These are phyloP conservation scores for Gymnothorax javanicus DNA, from an alignment of 2,797 vertebrate species.

Conservation along the genomic window DNA sequence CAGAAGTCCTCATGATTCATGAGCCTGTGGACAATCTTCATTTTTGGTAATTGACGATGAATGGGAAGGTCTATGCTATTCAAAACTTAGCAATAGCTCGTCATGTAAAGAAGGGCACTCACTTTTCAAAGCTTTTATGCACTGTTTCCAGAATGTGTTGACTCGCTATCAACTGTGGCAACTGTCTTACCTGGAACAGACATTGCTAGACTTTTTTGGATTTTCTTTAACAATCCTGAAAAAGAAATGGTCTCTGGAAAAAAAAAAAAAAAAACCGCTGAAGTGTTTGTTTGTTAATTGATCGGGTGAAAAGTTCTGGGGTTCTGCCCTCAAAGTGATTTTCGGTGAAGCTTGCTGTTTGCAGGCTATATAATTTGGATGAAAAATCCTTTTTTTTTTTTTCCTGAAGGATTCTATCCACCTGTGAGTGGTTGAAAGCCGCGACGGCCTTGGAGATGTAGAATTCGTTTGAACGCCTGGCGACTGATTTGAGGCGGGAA, in stretches of 20 bases:
- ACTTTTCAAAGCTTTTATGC: not conserved
- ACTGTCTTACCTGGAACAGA: not conserved
- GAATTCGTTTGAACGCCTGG: not conserved
- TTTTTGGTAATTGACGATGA: not conserved
- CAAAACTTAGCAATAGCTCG: too few species aligned
- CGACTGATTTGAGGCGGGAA: not conserved
- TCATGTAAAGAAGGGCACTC: not conserved
- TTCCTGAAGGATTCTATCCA: not conserved
- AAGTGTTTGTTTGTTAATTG: slow-evolving; percentile 1
- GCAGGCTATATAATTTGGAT: not conserved
- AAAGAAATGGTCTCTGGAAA: not conserved
- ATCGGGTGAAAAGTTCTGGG: not conserved
- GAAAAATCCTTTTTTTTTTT: not conserved
- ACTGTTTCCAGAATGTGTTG: not conserved
- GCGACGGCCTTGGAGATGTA: not conserved
- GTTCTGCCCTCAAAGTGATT: not conserved
- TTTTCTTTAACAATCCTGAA: not conserved
- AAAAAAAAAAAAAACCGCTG: not conserved
- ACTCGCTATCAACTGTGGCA: not conserved
- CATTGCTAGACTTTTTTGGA: not conserved
- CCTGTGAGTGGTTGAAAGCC: not conserved
- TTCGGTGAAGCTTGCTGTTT: not conserved
- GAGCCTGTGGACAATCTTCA: not conserved
- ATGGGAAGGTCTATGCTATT: not conserved
- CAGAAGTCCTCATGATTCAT: not conserved